Base-by-base conservation (phyloP, 1,140 invertebrate genomes). In the Uloborus diversus region DNA sequence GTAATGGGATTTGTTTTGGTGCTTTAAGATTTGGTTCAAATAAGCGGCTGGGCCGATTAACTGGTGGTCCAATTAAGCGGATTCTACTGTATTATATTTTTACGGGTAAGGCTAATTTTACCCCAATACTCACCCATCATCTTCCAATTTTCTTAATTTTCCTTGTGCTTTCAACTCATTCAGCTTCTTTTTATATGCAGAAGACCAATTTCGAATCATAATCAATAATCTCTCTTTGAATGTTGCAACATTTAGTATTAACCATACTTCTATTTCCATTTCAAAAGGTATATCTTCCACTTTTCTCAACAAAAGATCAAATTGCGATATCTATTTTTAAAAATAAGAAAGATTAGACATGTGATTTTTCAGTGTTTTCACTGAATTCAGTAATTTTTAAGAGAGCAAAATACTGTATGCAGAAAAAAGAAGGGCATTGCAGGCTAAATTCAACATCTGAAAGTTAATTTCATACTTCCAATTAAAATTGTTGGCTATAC, bases 151-250 rank as follows among this genome's bases (percentile, higher is more conserved):
- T 61, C 53, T 25, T 17, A 79, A 25, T 61, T 69, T 79, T 59
- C 76, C 76, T 20, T 47, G 17, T 4, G 32, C 57, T 35, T 79
- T 79, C 11, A 68, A 28, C 23, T 79, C 76, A 14, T 59, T 14
- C 20, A 79, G 51, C 51, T 79, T 79, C 33, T 79, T 69, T 25
- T 69, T 79, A 9, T 79, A 79, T 42, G 53, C 11, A 27, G 65
- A 47, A 4, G 28, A 28, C 76, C 76, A 79, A 13, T 61, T 42
- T n/a, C 14, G 27, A 28, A 79, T 69, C 5, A 69, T 30, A 35
- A 23, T 13, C 32, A 79, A 49, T 28, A 79, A 33, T 4, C 27
- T 61, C 4, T 79, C 56, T 62, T 79, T 79, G 28, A 79, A 69
- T n/a, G 37, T 23, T 20, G 51, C 61, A n/a, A 61, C 27, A 69